Evolutionary conservation across 2,797 vertebrate species (phyloP).

Genomic region (Eleutherodactylus coqui): DNA sequence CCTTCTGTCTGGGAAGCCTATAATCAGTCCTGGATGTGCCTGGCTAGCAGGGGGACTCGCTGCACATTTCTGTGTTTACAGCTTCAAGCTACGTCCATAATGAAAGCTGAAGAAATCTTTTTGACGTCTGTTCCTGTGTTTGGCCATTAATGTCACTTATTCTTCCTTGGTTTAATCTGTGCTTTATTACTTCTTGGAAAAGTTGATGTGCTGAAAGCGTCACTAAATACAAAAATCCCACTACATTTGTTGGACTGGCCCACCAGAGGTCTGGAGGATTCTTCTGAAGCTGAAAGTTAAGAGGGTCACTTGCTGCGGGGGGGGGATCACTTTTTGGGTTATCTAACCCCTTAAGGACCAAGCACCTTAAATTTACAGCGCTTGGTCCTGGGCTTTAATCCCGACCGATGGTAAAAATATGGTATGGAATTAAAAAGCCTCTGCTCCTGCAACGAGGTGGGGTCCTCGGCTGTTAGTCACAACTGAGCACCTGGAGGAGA

Average conservation of each 20-base stretch:
- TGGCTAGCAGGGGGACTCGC: slow-evolving; percentile 5
- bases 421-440: too few species aligned
- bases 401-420: too few species aligned
- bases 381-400: too few species aligned
- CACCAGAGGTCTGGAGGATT: not conserved
- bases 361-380: too few species aligned
- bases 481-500: too few species aligned
- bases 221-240: not conserved
- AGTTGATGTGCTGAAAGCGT: not conserved
- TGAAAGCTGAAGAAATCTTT: slow-evolving; percentile 6
- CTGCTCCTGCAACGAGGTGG: too few species aligned
- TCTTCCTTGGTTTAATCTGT: slow-evolving; percentile 5
- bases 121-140: not conserved
- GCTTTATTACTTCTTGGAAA: not conserved
- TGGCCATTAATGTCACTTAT: not conserved
- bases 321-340: too few species aligned
- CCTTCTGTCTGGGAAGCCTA: slow-evolving; percentile 8
- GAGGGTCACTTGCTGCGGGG: not conserved
- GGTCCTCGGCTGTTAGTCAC: too few species aligned
- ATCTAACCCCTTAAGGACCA: too few species aligned
- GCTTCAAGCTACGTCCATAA: not conserved
- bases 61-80: not conserved
- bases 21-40: slow-evolving; percentile 6
- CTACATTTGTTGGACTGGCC: not conserved
- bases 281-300: not conserved